Percentiles rank a stretch among this genome's conserved stretches.
Evolutionary conservation across 2,113 vertebrate species (phyloP).

Genomic region (Gymnobelideus leadbeateri): DNA sequence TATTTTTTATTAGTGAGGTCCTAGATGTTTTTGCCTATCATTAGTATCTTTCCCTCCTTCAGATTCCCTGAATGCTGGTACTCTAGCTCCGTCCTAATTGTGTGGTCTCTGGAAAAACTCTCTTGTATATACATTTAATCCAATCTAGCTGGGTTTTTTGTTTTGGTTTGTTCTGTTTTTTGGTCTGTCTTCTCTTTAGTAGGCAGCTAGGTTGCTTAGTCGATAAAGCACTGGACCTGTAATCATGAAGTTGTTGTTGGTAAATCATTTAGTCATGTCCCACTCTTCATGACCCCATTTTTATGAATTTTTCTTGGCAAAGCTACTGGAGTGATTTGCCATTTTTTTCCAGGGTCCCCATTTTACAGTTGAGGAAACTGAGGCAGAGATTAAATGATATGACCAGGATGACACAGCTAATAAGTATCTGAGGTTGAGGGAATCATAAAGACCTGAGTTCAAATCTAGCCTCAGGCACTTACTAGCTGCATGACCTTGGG

Average conservation of each 20-base stretch:
- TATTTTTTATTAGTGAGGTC: background rate
- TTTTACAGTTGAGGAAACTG: background rate
- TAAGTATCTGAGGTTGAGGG: background rate
- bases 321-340: background rate
- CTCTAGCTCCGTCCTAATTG: background rate
- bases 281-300: background rate
- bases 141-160: background rate
- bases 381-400: background rate
- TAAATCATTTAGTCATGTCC: background rate
- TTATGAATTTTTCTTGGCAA: background rate
- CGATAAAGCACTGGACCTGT: background rate
- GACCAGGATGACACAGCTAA: background rate
- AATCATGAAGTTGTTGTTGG: background rate
- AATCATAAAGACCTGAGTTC: background rate
- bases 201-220: background rate
- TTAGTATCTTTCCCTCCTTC: background rate
- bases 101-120: background rate
- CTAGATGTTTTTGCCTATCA: background rate
- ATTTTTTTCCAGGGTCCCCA: background rate
- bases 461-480: background rate
- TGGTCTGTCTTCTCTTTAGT: background rate
- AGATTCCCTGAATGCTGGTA: background rate
- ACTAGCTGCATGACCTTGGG: background rate
- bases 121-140: background rate
- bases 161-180: background rate